Base-by-base conservation (phyloP, 92 coral and sea anemone species). In the Phenganax marumi region DNA sequence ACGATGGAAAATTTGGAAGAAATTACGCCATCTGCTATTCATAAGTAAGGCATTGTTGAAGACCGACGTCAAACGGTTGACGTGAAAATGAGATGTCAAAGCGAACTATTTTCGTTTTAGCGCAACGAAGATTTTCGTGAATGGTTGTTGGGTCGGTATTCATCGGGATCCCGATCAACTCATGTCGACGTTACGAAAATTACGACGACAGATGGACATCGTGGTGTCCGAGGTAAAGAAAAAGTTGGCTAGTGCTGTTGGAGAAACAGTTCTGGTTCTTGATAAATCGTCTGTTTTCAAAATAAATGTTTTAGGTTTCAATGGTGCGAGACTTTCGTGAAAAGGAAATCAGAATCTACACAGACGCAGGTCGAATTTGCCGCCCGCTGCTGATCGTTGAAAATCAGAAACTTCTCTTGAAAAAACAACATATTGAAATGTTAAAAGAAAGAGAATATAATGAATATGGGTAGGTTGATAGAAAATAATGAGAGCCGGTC, bases 61-160 rank as follows among this genome's bases (percentile, higher is more conserved):
- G n/a, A 33, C 43, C 2, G 3, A 33, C 43, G n/a, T n/a, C n/a
- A n/a, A n/a, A n/a, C 43, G 43, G 2, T 33, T 33, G 43, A 33
- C 43, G 43, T 33, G 5, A 33, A 33, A 33, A 5, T 33, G 43
- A 33, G 5, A 33, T 5, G 5, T 33, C 5, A 33, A 33, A 5
- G 43, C 43, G 43, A 33, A 33, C 70, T 74, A 55, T 55, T 48
- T 48, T 82, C 53, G 3, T 69, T 77, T 78, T 61, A 95, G 98
- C 87, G 92, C 98, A 14, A 95, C 98, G 64, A 95, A 95, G 93
- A 95, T 95, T 39, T 95, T 95, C 84, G 98, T 95, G 65, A 95
- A 95, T 89, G 98, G 98, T 39, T 95, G 98, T 52, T 95, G 98
- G 98, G 98, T 95, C 6, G 98, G 98, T 60, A 95, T 95, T 86